Evolutionary conservation across 2,888 invertebrate genomes (phyloP), one percentile per base, ranked within the genome.

Genomic region (Corbicula japonica): DNA sequence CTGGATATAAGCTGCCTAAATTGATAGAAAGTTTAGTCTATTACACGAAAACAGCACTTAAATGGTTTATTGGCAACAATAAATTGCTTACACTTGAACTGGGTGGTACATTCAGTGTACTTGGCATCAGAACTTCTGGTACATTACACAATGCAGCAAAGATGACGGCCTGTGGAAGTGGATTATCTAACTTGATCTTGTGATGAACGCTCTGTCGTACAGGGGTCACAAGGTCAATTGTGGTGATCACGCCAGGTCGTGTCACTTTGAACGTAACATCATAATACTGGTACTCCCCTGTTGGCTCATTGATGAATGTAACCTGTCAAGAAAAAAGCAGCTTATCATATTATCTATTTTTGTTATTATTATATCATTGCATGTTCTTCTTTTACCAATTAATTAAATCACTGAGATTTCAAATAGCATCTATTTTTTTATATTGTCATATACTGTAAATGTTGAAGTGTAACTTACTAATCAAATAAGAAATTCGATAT

Each of bases 201-300:
- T 93, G 87, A 15, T 88, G 91, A 4, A 93, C 86, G 34, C 89
- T 91, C 86, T 92, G 92, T 38, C 94, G 78, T 10, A 93, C 93
- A 1, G 92, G 92, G 2, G 93, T 93, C 0, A 88, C 80, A 65
- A 94, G 86, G 28, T 92, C 89, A 23, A 94, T 92, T 4, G 87
- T 86, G 38, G 87, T 80, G 6, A 93, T 88, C 10, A 89, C 89
- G 0, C 92, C 91, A 4, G 93, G 92, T 68, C 89, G 86, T 12
- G 87, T 88, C 21, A 93, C 90, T 48, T 90, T 87, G 87, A 93
- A 91, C 18, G 88, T 88, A 48, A 93, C 81, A 75, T 94, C 94
- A 72, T 90, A 93, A 76, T 87, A 93, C 86, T 92, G 91, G 77
- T 92, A 94, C 76, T 94, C 94, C 28, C 88, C 86, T 1, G 92